phyloP scores from a whole-genome alignment of 2,888 invertebrate species.

The Aphidius colemani region DNA sequence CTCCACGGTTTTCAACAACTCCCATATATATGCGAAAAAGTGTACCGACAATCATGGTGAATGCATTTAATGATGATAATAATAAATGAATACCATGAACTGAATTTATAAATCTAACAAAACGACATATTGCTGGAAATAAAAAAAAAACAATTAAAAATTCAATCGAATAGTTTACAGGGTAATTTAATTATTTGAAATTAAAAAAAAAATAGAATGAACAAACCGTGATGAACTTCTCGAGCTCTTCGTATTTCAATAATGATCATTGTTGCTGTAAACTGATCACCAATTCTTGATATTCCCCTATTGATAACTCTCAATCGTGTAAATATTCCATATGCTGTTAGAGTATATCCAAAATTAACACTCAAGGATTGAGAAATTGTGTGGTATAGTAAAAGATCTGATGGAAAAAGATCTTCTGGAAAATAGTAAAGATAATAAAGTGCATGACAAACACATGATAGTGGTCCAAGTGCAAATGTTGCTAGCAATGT shows the following conservation, averaged over 20 bases:
- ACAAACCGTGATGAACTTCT: conserved; percentile 43
- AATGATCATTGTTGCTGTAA: conserved; percentile 36
- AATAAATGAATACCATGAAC: conserved; percentile 45
- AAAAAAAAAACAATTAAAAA: background rate
- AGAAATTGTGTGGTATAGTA: conserved; percentile 47
- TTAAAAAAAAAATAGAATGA: background rate
- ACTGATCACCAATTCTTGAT: conserved; percentile 31
- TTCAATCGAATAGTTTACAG: too few species aligned
- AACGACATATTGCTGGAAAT: conserved; percentile 39
- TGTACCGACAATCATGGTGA: conserved; percentile 48
- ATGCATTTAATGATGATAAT: conserved; percentile 46
- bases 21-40: conserved; percentile 50
- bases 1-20: conserved; percentile 42
- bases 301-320: conserved; percentile 40
- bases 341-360: conserved; percentile 42
- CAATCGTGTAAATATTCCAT: conserved; percentile 40
- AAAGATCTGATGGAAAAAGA: conserved; percentile 46
- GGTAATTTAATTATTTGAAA: too few species aligned
- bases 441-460: conserved; percentile 44
- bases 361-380: conserved; percentile 45
- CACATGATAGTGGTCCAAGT: conserved; percentile 41
- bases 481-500: conserved; percentile 33
- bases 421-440: conserved; percentile 41
- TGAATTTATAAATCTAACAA: conserved; percentile 41
- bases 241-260: conserved; percentile 42